Conservation (phyloP, 1,140 invertebrate species). For the Frieseomelitta varia region DNA sequence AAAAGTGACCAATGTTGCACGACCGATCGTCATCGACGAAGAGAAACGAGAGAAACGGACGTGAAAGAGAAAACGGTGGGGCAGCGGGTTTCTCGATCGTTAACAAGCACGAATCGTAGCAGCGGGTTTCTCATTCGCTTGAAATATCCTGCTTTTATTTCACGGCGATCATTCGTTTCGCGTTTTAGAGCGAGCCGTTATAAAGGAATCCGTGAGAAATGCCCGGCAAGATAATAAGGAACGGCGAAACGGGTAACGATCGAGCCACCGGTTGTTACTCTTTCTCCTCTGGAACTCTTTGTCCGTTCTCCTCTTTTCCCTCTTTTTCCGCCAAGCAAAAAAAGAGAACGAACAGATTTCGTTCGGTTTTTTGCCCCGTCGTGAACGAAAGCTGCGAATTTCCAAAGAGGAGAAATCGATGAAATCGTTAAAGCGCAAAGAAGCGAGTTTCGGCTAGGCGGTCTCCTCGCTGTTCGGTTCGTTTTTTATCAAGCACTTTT, state of each 20-base stretch:
- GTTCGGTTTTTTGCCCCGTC: neutral
- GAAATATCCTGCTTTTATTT: constrained; percentile 29
- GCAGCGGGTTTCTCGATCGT: constrained; percentile 13
- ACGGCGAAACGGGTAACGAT: neutral
- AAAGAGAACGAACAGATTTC: neutral
- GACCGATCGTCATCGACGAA: neutral
- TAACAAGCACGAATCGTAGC: constrained; percentile 20
- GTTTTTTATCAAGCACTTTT: neutral
- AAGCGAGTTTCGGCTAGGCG: neutral
- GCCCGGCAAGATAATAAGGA: constrained; percentile 35
- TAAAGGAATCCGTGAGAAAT: constrained; percentile 36
- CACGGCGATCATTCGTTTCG: constrained; percentile 29
- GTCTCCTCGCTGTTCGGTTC: neutral
- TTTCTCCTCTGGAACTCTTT: neutral
- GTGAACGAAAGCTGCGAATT: neutral
- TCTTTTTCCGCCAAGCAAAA: neutral
- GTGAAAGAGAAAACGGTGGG: constrained; percentile 1
- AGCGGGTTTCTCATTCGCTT: constrained; percentile 7
- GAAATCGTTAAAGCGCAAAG: neutral
- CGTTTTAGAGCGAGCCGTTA: constrained; percentile 21
- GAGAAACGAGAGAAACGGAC: constrained; percentile 5
- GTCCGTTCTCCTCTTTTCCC: neutral
- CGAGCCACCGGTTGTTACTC: neutral
- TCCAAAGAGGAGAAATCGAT: neutral
- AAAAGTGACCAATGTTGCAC: neutral